These are phyloP conservation scores for Crenuchus spilurus DNA, from an alignment of 2,797 vertebrate species.

Conservation along the genomic window DNA sequence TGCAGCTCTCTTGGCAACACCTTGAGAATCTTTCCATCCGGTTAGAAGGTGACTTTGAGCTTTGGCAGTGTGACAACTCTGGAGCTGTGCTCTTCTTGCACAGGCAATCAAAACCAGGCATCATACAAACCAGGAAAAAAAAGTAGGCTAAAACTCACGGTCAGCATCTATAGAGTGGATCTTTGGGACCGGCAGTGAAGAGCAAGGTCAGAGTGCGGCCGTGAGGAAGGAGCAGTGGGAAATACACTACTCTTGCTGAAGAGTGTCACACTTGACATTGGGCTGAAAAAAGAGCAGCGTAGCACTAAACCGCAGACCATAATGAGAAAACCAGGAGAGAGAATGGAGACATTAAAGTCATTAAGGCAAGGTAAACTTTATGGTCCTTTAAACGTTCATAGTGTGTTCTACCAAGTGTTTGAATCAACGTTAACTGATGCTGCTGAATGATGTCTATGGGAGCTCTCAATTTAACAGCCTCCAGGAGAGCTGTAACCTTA, in stretches of 20 bases:
- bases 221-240: constrained; percentile 20
- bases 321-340: constrained; percentile 11
- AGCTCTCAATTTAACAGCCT: constrained; percentile 18
- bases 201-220: constrained; percentile 43
- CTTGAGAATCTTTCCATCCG: constrained; percentile 52
- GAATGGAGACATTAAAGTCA: background rate
- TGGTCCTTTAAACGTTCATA: constrained; percentile 7
- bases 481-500: constrained; percentile 4
- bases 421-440: constrained; percentile 15
- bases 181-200: constrained; percentile 31
- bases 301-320: constrained; percentile 14
- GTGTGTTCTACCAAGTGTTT: constrained; percentile 17
- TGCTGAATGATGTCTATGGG: constrained; percentile 26
- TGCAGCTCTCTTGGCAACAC: constrained; percentile 42
- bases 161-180: constrained; percentile 50
- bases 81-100: constrained; percentile 41
- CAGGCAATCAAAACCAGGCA: constrained; percentile 56
- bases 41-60: constrained; percentile 59
- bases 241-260: constrained; percentile 33
- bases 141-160: constrained; percentile 44
- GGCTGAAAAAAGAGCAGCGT: constrained; percentile 19
- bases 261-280: constrained; percentile 37
- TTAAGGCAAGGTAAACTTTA: constrained; percentile 29
- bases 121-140: constrained; percentile 42
- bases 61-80: constrained; percentile 57